Evolutionary conservation across 2,888 invertebrate species (phyloP).

Genomic region (Pasiphila rectangulata): DNA sequence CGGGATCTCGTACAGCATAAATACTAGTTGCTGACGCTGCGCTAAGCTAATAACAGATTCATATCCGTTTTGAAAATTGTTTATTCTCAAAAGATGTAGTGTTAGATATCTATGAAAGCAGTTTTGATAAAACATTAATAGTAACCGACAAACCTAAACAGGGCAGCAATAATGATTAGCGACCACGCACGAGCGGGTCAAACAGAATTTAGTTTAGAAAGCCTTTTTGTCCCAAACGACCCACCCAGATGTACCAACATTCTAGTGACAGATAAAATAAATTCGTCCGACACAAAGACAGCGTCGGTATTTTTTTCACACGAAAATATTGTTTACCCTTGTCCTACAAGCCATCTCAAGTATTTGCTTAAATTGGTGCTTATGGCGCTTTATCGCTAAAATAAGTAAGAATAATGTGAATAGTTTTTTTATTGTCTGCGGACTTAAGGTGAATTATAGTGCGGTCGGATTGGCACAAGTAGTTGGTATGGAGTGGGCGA

Average conservation of each 20-base stretch:
- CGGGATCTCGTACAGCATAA: too few species aligned
- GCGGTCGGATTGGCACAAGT: constrained; percentile 21
- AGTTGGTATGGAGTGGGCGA: constrained; percentile 19
- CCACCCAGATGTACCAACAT: not conserved
- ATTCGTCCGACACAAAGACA: constrained; percentile 28
- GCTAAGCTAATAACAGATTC: too few species aligned
- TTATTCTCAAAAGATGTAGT: too few species aligned
- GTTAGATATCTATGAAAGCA: too few species aligned
- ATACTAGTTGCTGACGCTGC: too few species aligned
- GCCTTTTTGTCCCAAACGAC: not conserved
- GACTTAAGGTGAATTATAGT: constrained; percentile 29
- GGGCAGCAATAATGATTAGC: too few species aligned
- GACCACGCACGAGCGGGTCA: too few species aligned
- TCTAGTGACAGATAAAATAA: constrained; percentile 27
- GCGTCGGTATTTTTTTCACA: constrained; percentile 35
- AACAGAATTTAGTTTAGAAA: too few species aligned
- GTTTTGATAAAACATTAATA: too few species aligned
- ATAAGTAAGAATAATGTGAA: constrained; percentile 42
- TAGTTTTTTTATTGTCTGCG: constrained; percentile 37
- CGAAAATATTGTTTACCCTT: constrained; percentile 44
- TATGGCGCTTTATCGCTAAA: constrained; percentile 34
- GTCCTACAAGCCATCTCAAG: constrained; percentile 42
- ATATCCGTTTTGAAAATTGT: too few species aligned
- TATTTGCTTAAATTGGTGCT: constrained; percentile 45
- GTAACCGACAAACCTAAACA: too few species aligned